Base-by-base conservation (phyloP, 2,888 invertebrate species). In the Oscheius sp. region DNA sequence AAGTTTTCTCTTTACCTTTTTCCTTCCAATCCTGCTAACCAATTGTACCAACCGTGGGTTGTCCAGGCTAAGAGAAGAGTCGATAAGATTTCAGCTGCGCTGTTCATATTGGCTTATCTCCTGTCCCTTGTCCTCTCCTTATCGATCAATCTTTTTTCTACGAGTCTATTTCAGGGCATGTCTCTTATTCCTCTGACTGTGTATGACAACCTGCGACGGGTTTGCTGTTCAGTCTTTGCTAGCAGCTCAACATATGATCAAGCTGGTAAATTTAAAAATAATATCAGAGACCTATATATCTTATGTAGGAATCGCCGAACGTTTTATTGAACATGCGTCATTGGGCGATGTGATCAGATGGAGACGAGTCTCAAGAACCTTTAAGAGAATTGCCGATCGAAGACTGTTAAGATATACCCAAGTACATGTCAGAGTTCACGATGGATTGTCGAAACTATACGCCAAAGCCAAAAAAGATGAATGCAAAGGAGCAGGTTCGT, bases 391-490 rank as follows among this genome's bases (percentile, higher is more conserved):
- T 3, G 80, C 80, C 17, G 70, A 80, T 12, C 33, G 46, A 29
- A 69, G 79, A 29, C 48, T 82, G 17, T 55, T 46, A 8, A 53
- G 65, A 25, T 80, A 74, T 50, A 74, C 75, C 3, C 76, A 76
- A n/a, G 65, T 82, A 20, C 81, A 82, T 37, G 78, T 82, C 15
- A 71, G 81, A 33, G 76, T 82, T 8, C 83, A 82, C 55, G 78
- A 77, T 12, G 80, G 82, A 33, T 66, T 82, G 17, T 46, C 65
- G n/a, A 65, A 79, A 23, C 48, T 81, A 33, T 66, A 75, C 53
- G 69, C 63, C n/a, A 73, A 75, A 37, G 68, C 66, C n/a, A 69
- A 73, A 20, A 64, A 52, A 33, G 29, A 23, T 10, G 61, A 61
- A 6, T 27, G 17, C 29, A 61, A 61, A 27, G 27, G 61, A 42